Evolutionary conservation across 2,113 vertebrate genomes (phyloP).

Genomic region (Labeo catla): DNA sequence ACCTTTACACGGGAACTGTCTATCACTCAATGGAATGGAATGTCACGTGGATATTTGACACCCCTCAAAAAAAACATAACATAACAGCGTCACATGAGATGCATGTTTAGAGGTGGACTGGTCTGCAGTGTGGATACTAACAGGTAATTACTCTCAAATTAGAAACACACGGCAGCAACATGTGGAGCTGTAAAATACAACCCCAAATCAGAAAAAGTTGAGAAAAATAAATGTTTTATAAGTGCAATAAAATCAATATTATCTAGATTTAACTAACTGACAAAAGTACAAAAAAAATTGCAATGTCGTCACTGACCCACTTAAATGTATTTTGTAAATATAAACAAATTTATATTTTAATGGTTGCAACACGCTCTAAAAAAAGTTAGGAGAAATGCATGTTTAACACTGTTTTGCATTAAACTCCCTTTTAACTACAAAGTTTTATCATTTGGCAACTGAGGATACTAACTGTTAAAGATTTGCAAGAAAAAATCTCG

Average conservation of each 20-base stretch:
- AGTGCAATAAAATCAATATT: not conserved
- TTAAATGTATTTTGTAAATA: not conserved
- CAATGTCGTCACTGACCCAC: not conserved
- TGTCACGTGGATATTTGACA: not conserved
- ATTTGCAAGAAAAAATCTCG: too few species aligned
- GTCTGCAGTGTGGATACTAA: not conserved
- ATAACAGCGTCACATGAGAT: not conserved
- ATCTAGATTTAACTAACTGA: not conserved
- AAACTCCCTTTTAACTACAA: too few species aligned
- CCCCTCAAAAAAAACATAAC: not conserved
- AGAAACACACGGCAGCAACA: not conserved
- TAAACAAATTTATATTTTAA: not conserved
- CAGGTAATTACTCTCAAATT: not conserved
- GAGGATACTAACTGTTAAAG: too few species aligned
- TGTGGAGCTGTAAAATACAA: not conserved
- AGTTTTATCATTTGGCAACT: too few species aligned
- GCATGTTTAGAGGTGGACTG: not conserved
- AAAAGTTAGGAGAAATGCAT: not conserved
- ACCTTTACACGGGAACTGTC: slow-evolving; percentile 28
- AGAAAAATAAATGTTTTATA: not conserved
- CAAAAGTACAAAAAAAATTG: not conserved
- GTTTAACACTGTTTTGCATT: too few species aligned
- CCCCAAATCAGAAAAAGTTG: not conserved
- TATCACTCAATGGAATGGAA: slow-evolving; percentile 26
- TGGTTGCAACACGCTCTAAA: not conserved